phyloP scores from a whole-genome alignment of 1,140 invertebrate species.

The Zaprionus nigranus region DNA sequence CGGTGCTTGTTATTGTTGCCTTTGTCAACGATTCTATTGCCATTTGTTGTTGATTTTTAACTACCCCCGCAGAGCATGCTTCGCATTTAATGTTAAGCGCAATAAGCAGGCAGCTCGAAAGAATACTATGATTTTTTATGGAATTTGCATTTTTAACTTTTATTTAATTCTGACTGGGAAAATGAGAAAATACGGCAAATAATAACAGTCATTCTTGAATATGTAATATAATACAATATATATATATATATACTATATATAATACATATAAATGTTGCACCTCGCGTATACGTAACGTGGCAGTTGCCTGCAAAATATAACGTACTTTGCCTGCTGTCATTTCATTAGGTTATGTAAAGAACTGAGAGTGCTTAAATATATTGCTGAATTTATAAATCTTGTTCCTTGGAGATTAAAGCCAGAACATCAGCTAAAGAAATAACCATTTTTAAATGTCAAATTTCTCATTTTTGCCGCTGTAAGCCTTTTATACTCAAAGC shows the following conservation, averaged over 20 bases:
- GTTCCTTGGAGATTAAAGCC: background rate
- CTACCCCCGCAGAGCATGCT: conserved; percentile 8
- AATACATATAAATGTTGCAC: background rate
- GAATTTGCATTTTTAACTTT: background rate
- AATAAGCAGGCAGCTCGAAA: background rate
- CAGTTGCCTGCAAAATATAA: background rate
- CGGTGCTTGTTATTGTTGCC: conserved; percentile 50
- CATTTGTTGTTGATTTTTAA: conserved; percentile 66
- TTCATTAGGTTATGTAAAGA: background rate
- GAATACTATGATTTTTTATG: background rate
- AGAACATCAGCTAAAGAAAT: background rate
- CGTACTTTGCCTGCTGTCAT: background rate
- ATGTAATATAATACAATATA: background rate
- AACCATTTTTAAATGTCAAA: background rate
- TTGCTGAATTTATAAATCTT: background rate
- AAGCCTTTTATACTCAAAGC: background rate
- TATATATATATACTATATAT: background rate
- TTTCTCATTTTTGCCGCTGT: background rate
- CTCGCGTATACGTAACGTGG: conserved; percentile 22
- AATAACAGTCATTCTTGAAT: background rate
- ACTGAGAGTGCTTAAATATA: background rate
- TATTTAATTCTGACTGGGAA: background rate
- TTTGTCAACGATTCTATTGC: conserved; percentile 69
- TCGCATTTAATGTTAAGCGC: conserved; percentile 7
- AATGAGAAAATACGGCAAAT: background rate